Base-by-base conservation (phyloP, 2,113 vertebrate genomes). In the Stomatorhinus ivindoensis region DNA sequence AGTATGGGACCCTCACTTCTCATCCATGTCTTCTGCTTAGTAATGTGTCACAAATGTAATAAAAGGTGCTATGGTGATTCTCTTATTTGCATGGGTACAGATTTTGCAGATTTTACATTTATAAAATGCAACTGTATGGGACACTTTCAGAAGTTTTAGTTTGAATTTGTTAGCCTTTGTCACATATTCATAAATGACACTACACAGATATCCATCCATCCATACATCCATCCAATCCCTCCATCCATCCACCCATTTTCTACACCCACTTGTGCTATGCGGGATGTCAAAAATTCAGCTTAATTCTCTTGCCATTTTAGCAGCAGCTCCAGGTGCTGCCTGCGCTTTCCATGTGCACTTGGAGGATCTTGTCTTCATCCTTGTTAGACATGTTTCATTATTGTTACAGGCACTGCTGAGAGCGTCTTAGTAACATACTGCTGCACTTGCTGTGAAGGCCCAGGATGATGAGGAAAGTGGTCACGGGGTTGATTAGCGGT, bases 401-500 rank as follows among this genome's bases (percentile, higher is more conserved):
- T n/a, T 42, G 73, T 80, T 80, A 42, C 73, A 19, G 35, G 13
- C 73, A 80, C 73, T 42, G 58, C 19, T 27, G 55, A 17, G 24
- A 46, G 19, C 17, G 8, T 24, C 39, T 24, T 84, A 21, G 44
- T 47, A 4, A 80, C 31, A 80, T 17, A 84, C 8, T 47, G 82
- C 44, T 84, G 39, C 15, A 19, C 44, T 84, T 47, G 44, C 42
- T 47, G 39, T 84, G 15, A 88, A 2, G 65, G 27, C 35, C 48
- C 17, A 3, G 48, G 17, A 65, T 44, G 53, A 53, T 17, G 19
- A 39, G 89, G 19, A 58, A 65, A 47, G 5, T 42, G 87, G 50
- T 48, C 7, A 7, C 47, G 53, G 51, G 89, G 87, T 55, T 92
- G 90, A 92, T 91, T 92, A 91, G 88, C 69, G 48, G 76, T 86